These are phyloP conservation scores for Pseudolaguvia tuberculata DNA, from an alignment of 2,113 vertebrate species.

Conservation along the genomic window DNA sequence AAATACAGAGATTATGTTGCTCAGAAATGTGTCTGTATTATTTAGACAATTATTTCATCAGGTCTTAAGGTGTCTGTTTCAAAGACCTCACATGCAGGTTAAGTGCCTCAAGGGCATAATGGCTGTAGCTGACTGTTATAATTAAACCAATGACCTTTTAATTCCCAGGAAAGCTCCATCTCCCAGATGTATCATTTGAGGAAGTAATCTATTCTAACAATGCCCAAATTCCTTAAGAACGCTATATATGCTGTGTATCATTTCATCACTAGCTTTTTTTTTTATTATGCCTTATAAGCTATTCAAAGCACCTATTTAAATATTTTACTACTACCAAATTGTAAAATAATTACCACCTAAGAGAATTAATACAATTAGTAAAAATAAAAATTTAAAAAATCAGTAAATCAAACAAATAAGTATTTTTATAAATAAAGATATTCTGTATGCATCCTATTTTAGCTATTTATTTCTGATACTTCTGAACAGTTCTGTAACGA, in stretches of 20 bases:
- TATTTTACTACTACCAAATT: neutral
- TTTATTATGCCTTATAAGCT: too few species aligned
- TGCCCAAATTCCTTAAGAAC: neutral
- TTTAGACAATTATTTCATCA: neutral
- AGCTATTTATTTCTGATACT: neutral
- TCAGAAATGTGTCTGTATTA: neutral
- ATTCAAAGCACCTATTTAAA: neutral
- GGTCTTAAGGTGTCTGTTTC: neutral
- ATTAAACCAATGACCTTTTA: constrained; percentile 36
- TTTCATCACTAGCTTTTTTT: neutral
- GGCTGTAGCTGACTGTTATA: constrained; percentile 26
- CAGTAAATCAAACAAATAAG: neutral
- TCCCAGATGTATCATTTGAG: constrained; percentile 6
- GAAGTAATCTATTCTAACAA: constrained; percentile 2
- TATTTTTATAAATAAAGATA: neutral
- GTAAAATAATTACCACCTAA: neutral
- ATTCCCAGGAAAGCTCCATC: constrained; percentile 5
- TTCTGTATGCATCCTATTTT: neutral
- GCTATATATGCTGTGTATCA: neutral
- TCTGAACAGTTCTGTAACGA: too few species aligned
- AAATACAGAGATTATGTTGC: neutral
- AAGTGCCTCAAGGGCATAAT: constrained; percentile 39
- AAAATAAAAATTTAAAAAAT: too few species aligned
- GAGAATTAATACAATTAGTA: too few species aligned
- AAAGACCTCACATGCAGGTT: constrained; percentile 7